Evolutionary conservation across 1,140 invertebrate genomes (phyloP).

Genomic region (Chymomyza costata): DNA sequence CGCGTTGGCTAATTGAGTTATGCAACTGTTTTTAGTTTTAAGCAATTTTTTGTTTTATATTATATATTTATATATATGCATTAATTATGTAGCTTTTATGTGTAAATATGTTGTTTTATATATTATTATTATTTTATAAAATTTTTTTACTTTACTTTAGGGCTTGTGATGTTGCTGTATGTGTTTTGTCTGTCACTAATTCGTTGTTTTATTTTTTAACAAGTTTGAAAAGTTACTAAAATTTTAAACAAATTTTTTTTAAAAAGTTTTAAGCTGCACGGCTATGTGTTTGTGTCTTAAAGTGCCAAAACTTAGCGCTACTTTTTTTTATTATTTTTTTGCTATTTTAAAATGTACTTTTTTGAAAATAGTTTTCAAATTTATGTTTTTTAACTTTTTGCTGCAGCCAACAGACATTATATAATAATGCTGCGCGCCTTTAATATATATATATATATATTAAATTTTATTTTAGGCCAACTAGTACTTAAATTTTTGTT

Average conservation of each 20-base stretch:
- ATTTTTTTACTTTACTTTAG: too few relatives aligned
- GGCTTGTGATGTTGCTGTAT: too few relatives aligned
- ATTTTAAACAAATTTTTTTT: conserved; percentile 16
- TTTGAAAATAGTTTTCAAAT: conserved; percentile 48
- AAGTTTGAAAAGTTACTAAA: conserved; percentile 10
- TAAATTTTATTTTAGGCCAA: conserved; percentile 35
- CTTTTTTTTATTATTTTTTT: conserved; percentile 29
- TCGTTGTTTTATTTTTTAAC: conserved; percentile 7
- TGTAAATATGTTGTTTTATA: too few relatives aligned
- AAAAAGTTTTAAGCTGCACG: background rate
- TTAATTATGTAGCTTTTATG: too few relatives aligned
- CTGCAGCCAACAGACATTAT: conserved; percentile 46
- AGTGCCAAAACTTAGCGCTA: conserved; percentile 63
- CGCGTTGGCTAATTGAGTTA: background rate
- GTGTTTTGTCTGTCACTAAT: too few relatives aligned
- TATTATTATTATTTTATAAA: too few relatives aligned
- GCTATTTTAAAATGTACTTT: conserved; percentile 51
- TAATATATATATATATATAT: conserved; percentile 31
- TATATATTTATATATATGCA: too few relatives aligned
- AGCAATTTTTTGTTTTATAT: too few relatives aligned
- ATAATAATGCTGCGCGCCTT: conserved; percentile 50
- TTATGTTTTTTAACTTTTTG: conserved; percentile 54
- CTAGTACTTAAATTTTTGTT: too few relatives aligned
- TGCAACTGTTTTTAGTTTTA: conserved; percentile 5
- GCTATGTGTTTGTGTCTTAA: conserved; percentile 11